Conservation (phyloP, 2,113 vertebrate genomes). For the Dascyllus trimaculatus region DNA sequence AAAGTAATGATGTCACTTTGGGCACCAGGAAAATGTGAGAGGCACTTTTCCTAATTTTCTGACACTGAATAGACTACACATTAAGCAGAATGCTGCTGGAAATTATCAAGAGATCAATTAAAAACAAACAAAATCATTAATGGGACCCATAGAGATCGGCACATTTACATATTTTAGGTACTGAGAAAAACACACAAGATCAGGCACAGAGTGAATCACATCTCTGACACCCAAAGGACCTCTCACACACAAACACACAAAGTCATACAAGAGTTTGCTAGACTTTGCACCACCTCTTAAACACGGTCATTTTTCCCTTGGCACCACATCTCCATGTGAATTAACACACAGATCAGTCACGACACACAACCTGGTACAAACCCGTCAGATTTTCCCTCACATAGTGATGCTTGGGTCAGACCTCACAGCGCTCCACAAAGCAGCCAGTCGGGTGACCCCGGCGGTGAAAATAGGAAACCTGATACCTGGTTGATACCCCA, state of each 20-base stretch:
- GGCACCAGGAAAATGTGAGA: background rate
- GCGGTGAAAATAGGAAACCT: constrained; percentile 33
- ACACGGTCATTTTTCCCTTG: constrained; percentile 69
- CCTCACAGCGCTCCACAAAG: constrained; percentile 34
- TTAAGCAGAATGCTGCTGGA: too few relatives aligned
- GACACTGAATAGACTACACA: background rate
- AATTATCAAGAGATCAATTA: background rate
- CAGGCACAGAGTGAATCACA: constrained; percentile 20
- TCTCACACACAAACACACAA: constrained; percentile 13
- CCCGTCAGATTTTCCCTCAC: constrained; percentile 68
- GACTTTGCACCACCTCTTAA: constrained; percentile 76
- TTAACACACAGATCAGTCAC: constrained; percentile 72
- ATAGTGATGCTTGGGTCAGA: constrained; percentile 64
- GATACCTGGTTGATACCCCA: constrained; percentile 20
- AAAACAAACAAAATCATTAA: background rate
- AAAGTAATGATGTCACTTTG: background rate
- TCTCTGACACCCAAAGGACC: constrained; percentile 14
- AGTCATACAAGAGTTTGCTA: constrained; percentile 44
- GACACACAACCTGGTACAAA: constrained; percentile 61
- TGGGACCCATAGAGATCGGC: constrained; percentile 3
- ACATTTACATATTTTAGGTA: constrained; percentile 3
- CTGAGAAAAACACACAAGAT: constrained; percentile 10
- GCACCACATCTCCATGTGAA: constrained; percentile 66
- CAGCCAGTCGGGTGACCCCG: constrained; percentile 40
- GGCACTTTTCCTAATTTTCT: background rate